Percentiles rank a stretch among this genome's conserved stretches.
phyloP scores from a whole-genome alignment of 2,888 invertebrate species.

The Craniophora ligustri region DNA sequence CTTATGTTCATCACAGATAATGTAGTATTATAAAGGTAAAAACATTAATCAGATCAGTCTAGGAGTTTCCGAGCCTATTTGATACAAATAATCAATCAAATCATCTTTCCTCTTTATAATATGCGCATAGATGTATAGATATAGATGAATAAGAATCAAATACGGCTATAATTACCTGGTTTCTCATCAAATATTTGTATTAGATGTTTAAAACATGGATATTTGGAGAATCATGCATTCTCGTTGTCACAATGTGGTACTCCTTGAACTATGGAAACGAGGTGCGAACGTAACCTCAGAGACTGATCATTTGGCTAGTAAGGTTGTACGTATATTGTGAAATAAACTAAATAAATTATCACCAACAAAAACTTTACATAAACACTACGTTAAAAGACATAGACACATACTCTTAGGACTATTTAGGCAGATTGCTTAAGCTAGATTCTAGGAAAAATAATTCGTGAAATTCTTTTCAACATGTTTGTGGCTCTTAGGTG shows the following conservation, averaged over 20 bases:
- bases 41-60: too few species aligned
- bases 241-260: constrained; percentile 23
- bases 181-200: constrained; percentile 11
- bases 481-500: neutral
- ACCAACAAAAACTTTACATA: too few species aligned
- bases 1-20: too few species aligned
- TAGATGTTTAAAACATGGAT: constrained; percentile 12
- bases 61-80: too few species aligned
- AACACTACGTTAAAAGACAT: too few species aligned
- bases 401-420: constrained; percentile 16
- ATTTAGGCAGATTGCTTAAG: constrained; percentile 1
- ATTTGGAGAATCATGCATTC: constrained; percentile 27
- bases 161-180: constrained; percentile 5
- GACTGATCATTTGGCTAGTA: constrained; percentile 36
- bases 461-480: neutral
- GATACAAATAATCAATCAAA: too few species aligned
- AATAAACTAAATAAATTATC: too few species aligned
- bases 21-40: too few species aligned
- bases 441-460: neutral
- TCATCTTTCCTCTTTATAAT: too few species aligned
- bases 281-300: constrained; percentile 13
- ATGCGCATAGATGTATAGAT: too few species aligned
- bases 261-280: constrained; percentile 51
- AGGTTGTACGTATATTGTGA: constrained; percentile 31
- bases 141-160: neutral